phyloP scores from a whole-genome alignment of 2,797 vertebrate genomes.

The Anolis apletophallus region DNA sequence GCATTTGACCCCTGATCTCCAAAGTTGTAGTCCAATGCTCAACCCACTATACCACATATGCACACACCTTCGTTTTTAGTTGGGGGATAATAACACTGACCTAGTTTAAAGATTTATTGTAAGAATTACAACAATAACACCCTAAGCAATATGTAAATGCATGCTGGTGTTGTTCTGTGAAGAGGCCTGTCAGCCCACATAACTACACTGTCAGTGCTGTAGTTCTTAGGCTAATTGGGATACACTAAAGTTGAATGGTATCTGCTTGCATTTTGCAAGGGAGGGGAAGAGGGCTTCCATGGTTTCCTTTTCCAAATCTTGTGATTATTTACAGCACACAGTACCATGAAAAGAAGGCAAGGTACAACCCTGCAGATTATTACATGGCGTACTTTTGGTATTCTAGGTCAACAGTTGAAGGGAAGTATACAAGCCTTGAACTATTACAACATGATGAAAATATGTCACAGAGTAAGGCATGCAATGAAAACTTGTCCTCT shows the following conservation, averaged over 20 bases:
- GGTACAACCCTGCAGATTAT: constrained; percentile 23
- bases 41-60: not conserved
- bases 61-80: not conserved
- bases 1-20: too few relatives aligned
- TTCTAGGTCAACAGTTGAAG: not conserved
- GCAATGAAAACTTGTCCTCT: constrained; percentile 55
- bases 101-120: constrained; percentile 23
- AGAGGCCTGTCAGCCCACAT: not conserved
- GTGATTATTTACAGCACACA: constrained; percentile 46
- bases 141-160: not conserved
- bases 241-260: constrained; percentile 8
- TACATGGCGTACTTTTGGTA: not conserved
- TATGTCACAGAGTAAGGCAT: constrained; percentile 50
- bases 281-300: not conserved
- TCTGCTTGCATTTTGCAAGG: not conserved
- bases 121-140: not conserved
- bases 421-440: constrained; percentile 42
- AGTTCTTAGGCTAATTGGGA: not conserved
- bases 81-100: not conserved
- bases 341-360: not conserved
- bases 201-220: not conserved
- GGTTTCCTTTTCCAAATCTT: constrained; percentile 5
- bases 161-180: not conserved
- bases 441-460: constrained; percentile 29
- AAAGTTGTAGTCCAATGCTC: too few relatives aligned